These are phyloP conservation scores for Melanargia galathea DNA, from an alignment of 2,888 invertebrate species.

Conservation along the genomic window DNA sequence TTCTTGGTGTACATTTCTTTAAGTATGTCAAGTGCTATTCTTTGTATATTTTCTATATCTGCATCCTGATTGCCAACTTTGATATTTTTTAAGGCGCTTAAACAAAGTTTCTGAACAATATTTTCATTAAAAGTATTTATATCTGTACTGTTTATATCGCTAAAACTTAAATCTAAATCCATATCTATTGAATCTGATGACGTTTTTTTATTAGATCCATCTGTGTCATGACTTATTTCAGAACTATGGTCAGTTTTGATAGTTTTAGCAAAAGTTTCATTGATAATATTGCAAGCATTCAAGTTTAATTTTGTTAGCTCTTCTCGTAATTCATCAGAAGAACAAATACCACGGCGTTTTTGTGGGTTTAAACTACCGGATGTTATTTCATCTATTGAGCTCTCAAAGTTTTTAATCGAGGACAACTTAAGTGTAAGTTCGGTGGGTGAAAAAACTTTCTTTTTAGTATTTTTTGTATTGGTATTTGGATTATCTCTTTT, in stretches of 20 bases:
- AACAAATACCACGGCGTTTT: slow-evolving; percentile 82
- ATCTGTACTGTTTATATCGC: slow-evolving; percentile 80
- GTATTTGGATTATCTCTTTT: slow-evolving; percentile 54
- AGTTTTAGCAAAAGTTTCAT: slow-evolving; percentile 65
- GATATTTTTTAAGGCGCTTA: slow-evolving; percentile 79
- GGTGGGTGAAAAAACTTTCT: slow-evolving; percentile 75
- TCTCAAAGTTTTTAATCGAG: slow-evolving; percentile 68
- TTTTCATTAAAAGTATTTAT: slow-evolving; percentile 81
- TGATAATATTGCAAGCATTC: slow-evolving; percentile 61
- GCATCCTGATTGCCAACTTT: slow-evolving; percentile 81
- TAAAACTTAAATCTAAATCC: slow-evolving; percentile 80
- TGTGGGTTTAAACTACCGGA: slow-evolving; percentile 71
- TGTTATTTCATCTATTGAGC: slow-evolving; percentile 75
- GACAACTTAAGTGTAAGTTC: slow-evolving; percentile 74
- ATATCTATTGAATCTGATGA: slow-evolving; percentile 79
- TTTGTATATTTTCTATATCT: slow-evolving; percentile 79
- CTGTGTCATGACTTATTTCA: slow-evolving; percentile 74
- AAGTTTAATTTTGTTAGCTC: slow-evolving; percentile 66
- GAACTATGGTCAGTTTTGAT: slow-evolving; percentile 69
- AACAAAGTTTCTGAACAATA: slow-evolving; percentile 78
- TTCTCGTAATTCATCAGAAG: slow-evolving; percentile 76
- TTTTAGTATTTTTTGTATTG: slow-evolving; percentile 59
- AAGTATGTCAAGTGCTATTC: slow-evolving; percentile 77
- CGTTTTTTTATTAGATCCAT: slow-evolving; percentile 76
- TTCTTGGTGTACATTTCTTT: slow-evolving; percentile 80